These are phyloP conservation scores for Neofelis nebulosa DNA, from an alignment of 2,113 vertebrate genomes.

Conservation along the genomic window DNA sequence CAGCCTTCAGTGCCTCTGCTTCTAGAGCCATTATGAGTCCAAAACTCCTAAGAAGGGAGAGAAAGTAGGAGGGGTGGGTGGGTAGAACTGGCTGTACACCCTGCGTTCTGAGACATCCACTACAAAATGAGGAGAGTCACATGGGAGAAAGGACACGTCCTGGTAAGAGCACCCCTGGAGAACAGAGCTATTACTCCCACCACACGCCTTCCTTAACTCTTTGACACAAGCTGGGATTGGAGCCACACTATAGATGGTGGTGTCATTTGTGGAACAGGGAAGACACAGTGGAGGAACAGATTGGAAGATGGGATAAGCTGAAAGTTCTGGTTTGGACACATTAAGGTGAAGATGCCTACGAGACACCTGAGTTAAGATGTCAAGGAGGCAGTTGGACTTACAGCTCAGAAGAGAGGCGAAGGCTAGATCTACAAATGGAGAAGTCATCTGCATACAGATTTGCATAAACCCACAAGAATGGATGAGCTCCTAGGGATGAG, in stretches of 20 bases:
- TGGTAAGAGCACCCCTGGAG: not conserved
- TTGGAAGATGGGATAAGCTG: not conserved
- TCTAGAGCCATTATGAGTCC: not conserved
- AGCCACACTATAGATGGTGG: not conserved
- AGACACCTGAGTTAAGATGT: not conserved
- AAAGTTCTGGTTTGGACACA: not conserved
- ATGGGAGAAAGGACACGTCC: not conserved
- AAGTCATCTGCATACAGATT: not conserved
- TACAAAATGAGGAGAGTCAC: not conserved
- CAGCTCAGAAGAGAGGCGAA: not conserved
- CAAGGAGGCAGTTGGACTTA: not conserved
- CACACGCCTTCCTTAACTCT: not conserved
- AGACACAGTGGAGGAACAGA: not conserved
- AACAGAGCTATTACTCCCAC: rapidly evolving
- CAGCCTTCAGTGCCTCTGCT: not conserved
- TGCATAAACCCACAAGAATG: not conserved
- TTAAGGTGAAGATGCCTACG: not conserved
- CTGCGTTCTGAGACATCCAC: not conserved
- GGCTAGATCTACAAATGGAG: not conserved
- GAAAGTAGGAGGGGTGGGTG: not conserved
- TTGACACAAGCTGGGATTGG: no score
- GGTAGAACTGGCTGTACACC: not conserved
- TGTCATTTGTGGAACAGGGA: not conserved
- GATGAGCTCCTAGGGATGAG: not conserved
- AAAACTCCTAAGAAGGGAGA: not conserved